Evolutionary conservation across 2,797 vertebrate species (phyloP).

Genomic region (Anomalospiza imberbis): DNA sequence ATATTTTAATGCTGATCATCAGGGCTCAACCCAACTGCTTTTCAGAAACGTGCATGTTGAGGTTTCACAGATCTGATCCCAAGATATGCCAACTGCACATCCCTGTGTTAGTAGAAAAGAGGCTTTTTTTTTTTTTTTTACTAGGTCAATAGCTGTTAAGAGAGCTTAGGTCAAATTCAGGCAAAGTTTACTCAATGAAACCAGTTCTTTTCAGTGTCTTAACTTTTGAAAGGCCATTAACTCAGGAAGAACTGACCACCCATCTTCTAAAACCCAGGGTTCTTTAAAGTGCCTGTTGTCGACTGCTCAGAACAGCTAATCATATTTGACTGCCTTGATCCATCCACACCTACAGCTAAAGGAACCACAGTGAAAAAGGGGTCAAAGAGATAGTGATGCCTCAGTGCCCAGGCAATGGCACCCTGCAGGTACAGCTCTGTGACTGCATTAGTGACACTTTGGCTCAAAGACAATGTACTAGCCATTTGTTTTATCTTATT

Average conservation of each 20-base stretch:
- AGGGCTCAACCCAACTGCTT: neutral
- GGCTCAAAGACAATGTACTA: neutral
- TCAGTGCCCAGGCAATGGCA: neutral
- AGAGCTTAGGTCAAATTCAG: neutral
- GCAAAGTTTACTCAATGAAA: neutral
- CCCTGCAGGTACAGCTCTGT: neutral
- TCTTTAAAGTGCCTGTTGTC: neutral
- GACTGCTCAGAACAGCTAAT: neutral
- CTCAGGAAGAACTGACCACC: neutral
- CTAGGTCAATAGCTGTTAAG: neutral
- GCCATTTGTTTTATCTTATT: neutral
- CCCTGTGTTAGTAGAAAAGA: neutral
- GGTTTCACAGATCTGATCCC: neutral
- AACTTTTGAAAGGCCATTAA: neutral
- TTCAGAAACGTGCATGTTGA: neutral
- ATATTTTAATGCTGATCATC: neutral
- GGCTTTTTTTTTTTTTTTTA: neutral
- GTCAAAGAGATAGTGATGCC: neutral
- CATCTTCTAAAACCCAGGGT: neutral
- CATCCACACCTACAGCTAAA: neutral
- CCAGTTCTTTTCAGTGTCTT: neutral
- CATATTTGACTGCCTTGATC: neutral
- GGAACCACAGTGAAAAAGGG: neutral
- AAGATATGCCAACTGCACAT: neutral
- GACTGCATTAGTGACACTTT: neutral